A percentile compares a stretch with the other conserved stretches of the same genome.
phyloP scores from a whole-genome alignment of 2,113 vertebrate genomes.

The Ciconia boyciana region DNA sequence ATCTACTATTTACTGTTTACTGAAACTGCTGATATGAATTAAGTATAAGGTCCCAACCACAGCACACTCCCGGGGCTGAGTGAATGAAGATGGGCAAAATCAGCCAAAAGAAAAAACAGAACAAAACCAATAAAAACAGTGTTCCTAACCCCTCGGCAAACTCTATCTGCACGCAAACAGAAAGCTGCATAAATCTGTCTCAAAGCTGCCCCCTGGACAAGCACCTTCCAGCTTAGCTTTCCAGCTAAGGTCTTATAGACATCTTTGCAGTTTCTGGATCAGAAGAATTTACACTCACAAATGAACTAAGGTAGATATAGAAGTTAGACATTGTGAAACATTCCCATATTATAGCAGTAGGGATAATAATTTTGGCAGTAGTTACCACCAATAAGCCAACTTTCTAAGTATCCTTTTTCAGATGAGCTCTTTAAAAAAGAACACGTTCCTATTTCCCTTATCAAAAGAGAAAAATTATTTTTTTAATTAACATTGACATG shows the following conservation, averaged over 20 bases:
- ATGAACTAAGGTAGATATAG: too few relatives aligned
- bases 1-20: conserved; percentile 20
- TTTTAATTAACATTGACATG: neutral
- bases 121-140: neutral
- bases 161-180: neutral
- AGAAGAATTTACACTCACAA: neutral
- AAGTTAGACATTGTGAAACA: neutral
- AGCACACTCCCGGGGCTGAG: neutral
- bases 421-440: accelerated
- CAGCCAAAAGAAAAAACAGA: conserved; percentile 24
- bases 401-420: neutral
- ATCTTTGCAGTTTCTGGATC: neutral
- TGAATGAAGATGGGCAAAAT: neutral
- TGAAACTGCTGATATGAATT: conserved; percentile 26
- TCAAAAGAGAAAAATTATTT: neutral
- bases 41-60: conserved; percentile 38
- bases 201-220: neutral
- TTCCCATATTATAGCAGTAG: neutral
- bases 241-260: neutral
- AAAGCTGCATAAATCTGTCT: conserved; percentile 5
- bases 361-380: neutral
- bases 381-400: neutral
- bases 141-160: neutral
- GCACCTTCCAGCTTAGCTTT: neutral
- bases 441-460: accelerated